Evolutionary conservation across 2,797 vertebrate species (phyloP), one percentile per base, ranked within the genome.

Genomic region (Urophycis tenuis): DNA sequence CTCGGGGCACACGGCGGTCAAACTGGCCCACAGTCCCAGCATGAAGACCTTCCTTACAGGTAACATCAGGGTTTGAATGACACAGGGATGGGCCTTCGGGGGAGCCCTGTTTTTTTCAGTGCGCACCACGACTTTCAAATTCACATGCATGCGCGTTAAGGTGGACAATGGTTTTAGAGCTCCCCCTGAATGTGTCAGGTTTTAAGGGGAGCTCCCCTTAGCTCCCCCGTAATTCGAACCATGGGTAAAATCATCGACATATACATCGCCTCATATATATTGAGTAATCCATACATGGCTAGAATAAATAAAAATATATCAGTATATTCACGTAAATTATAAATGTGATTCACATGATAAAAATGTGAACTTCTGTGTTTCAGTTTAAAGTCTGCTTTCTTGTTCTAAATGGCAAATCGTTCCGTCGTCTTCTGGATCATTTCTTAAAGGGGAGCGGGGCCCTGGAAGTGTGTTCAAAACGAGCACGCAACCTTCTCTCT

Each of bases 21-120:
- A 97, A 84, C 83, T 99, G 83, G 97, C 98, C 82, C 96, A 96
- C 81, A 99, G 97, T 2, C 90, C 93, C 0, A 92, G 87, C 88
- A 98, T 99, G 98, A 98, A 96, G 90, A 91, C 88, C 79, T 99
- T 98, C 89, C 95, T 99, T 79, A 94, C 90, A n/a, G 96, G 98
- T 98, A 91, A 25, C 29, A 12, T 29, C 25, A 29, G 11, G 14
- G 11, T 60, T 17, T 60, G 22, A 60, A 60, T n/a, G 22, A 49
- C 7, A 5, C 53, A 60, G 9, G 53, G 22, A 60, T 60, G 49
- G 49, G n/a, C n/a, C n/a, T n/a, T n/a, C n/a, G n/a, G n/a, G n/a
- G n/a, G n/a, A n/a, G n/a, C n/a, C n/a, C n/a, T n/a, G n/a, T n/a
- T n/a, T n/a, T n/a, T n/a, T n/a, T n/a, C n/a, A n/a, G n/a, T n/a